Conservation (phyloP, 2,888 invertebrate genomes). For the Oxystoma pomonae region DNA sequence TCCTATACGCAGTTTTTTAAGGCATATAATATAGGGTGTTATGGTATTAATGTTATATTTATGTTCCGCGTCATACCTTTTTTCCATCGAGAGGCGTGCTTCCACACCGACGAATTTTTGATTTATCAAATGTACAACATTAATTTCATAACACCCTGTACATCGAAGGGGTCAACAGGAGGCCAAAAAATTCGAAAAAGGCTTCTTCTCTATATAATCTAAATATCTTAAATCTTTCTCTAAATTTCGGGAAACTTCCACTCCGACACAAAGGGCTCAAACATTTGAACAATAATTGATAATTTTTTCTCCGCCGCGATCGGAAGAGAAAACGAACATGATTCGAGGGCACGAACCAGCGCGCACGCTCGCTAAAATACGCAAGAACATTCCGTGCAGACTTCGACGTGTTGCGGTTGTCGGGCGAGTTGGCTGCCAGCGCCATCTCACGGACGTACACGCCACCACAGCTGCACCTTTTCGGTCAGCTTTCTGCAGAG, state of each 20-base stretch:
- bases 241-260: neutral
- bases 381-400: no score
- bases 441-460: conserved; percentile 63
- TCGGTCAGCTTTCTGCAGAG: conserved; percentile 87
- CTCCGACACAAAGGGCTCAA: neutral
- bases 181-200: neutral
- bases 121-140: no score
- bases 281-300: neutral
- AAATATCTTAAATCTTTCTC: neutral
- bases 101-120: no score
- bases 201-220: neutral
- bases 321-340: neutral
- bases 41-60: no score
- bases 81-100: no score
- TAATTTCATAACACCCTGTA: no score
- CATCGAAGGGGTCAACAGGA: neutral
- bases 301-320: neutral
- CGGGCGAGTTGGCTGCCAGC: no score
- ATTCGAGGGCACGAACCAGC: neutral
- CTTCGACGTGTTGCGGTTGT: no score
- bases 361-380: no score
- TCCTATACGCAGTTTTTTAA: neutral
- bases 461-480: conserved; percentile 81
- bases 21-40: neutral
- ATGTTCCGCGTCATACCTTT: no score